A percentile compares a stretch with the other conserved stretches of the same genome.
phyloP scores from a whole-genome alignment of 2,113 vertebrate species.

The Anguilla rostrata region DNA sequence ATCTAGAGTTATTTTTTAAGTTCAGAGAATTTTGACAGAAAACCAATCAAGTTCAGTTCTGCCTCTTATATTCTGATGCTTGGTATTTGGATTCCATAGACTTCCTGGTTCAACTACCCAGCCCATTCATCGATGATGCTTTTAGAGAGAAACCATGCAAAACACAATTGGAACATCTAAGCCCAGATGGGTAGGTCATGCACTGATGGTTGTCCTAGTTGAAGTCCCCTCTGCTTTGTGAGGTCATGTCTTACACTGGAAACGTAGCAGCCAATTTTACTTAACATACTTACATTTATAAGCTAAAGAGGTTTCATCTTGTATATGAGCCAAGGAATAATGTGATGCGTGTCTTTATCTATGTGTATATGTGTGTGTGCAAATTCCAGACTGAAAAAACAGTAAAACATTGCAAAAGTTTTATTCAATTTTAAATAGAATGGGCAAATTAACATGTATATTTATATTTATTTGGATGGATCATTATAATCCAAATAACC shows the following conservation, averaged over 20 bases:
- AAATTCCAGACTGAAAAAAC: not conserved
- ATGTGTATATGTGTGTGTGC: too few relatives aligned
- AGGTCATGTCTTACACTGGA: not conserved
- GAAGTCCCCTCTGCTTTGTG: constrained; percentile 27
- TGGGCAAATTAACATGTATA: too few relatives aligned
- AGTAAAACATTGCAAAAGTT: not conserved
- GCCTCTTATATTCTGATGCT: not conserved
- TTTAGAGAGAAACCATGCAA: not conserved
- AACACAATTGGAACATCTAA: not conserved
- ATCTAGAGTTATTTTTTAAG: too few relatives aligned
- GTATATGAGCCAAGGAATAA: not conserved
- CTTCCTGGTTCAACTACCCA: not conserved
- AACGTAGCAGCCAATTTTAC: constrained; percentile 26
- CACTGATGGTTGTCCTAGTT: constrained; percentile 17
- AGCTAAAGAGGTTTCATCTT: not conserved
- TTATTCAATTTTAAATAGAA: too few relatives aligned
- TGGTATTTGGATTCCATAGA: not conserved
- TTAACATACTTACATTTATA: constrained; percentile 16
- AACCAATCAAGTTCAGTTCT: not conserved
- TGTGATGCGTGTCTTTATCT: not conserved
- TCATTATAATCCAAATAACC: not conserved
- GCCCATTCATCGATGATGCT: not conserved
- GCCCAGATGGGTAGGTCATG: constrained; percentile 9
- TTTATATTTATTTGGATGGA: not conserved
- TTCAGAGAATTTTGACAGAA: not conserved